Base-by-base conservation (phyloP, 2,113 vertebrate genomes). In the Clarias magur region DNA sequence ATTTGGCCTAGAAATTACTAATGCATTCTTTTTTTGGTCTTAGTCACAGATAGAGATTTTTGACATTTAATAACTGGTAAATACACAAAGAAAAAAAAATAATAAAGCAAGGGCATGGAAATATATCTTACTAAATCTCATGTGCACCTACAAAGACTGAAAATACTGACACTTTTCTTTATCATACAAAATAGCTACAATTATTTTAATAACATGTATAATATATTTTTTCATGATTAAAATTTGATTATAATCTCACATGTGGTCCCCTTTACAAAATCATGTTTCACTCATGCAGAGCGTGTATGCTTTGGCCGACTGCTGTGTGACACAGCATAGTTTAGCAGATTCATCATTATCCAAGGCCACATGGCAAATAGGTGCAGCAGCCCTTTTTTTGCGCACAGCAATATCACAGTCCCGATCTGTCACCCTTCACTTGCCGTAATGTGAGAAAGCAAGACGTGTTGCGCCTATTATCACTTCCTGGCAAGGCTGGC, bases 381-480 rank as follows among this genome's bases (percentile, higher is more conserved):
- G 90, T 88, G 92, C 89, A 34, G 87, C 91, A 86, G 93, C 92
- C 92, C 92, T 92, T 73, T 94, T 34, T 91, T 92, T 92, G 79
- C 93, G 94, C 93, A 93, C 93, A 84, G 90, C 95, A 92, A 94
- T 94, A 95, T 96, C 95, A 95, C 95, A 96, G 96, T 94, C 95
- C 94, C 88, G 93, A 95, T 96, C 95, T 95, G 94, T 96, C 95
- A 95, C 95, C 95, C 95, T 95, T 93, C 92, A 91, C 94, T 93
- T 88, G 93, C 93, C 94, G 94, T 96, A 96, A 96, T 96, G 96
- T 96, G 96, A 93, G 95, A 96, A 96, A 96, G 94, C 92, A 94
- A 96, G 95, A 96, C 95, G 95, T 96, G 96, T 96, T 96, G 95
- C 93, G 94, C 95, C 95, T 95, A 96, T 96, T 96, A 96, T 95